These are phyloP conservation scores for Zeus faber DNA, from an alignment of 2,113 vertebrate species.

Conservation along the genomic window DNA sequence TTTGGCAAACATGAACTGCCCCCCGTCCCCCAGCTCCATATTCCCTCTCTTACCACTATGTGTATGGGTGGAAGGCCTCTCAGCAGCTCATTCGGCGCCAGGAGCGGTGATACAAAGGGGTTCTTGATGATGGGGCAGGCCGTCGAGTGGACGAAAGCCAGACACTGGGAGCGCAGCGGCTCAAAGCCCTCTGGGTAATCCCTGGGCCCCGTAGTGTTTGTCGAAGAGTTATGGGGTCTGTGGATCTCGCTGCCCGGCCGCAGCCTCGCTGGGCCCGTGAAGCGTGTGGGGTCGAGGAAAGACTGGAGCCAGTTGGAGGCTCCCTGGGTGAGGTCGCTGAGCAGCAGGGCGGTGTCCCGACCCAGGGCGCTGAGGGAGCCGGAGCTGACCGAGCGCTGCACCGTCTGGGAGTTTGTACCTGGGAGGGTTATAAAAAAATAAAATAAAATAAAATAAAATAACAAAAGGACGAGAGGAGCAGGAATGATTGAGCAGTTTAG, in stretches of 20 bases:
- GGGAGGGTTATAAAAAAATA: neutral
- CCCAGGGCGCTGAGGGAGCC: slow-evolving; percentile 73
- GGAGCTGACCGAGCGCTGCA: slow-evolving; percentile 22
- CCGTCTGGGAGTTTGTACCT: slow-evolving; percentile 67
- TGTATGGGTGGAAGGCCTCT: slow-evolving; percentile 71
- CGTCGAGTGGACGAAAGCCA: slow-evolving; percentile 59
- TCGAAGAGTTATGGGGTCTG: neutral
- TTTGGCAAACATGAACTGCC: too few relatives aligned
- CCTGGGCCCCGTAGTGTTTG: accelerated
- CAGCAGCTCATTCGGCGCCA: slow-evolving; percentile 66
- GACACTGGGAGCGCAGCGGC: slow-evolving; percentile 73
- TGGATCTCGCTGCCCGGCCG: neutral
- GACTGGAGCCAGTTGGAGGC: slow-evolving; percentile 83
- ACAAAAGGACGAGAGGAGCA: neutral
- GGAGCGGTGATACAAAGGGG: slow-evolving; percentile 80
- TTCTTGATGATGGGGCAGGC: slow-evolving; percentile 78
- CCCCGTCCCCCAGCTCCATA: too few relatives aligned
- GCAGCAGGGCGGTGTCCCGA: slow-evolving; percentile 75
- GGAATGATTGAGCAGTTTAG: too few relatives aligned
- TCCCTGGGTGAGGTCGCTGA: slow-evolving; percentile 76
- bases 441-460: neutral
- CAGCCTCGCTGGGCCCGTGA: neutral
- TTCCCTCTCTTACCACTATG: slow-evolving; percentile 81
- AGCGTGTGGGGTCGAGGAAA: slow-evolving; percentile 63
- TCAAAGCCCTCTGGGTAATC: slow-evolving; percentile 80